phyloP scores from a whole-genome alignment of 2,797 vertebrate species.

The Antennarius maculatus region DNA sequence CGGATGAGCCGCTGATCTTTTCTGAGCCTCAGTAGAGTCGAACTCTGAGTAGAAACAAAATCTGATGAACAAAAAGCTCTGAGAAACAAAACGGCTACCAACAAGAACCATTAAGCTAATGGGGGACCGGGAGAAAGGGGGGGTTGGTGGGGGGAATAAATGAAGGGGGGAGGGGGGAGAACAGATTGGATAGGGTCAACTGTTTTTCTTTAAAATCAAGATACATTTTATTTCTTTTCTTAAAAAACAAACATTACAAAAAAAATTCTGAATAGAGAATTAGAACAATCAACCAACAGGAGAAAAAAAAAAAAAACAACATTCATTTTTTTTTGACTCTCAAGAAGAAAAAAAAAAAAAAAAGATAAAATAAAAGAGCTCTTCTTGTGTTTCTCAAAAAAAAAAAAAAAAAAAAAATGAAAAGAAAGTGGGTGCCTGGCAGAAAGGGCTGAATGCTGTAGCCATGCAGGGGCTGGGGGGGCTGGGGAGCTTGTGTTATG shows the following conservation, averaged over 20 bases:
- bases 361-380: slow-evolving; percentile 42
- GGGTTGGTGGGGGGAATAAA: slow-evolving; percentile 3
- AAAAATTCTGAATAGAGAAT: slow-evolving; percentile 83
- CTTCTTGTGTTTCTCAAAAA: slow-evolving; percentile 60
- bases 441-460: slow-evolving; percentile 73
- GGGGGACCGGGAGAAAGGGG: slow-evolving; percentile 7
- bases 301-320: slow-evolving; percentile 64
- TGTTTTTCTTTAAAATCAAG: slow-evolving; percentile 86
- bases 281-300: slow-evolving; percentile 77
- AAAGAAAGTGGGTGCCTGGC: slow-evolving; percentile 74
- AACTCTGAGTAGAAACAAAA: slow-evolving; percentile 29
- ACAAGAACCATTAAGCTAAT: slow-evolving; percentile 35
- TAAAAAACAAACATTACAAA: slow-evolving; percentile 89
- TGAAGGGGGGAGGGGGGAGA: slow-evolving; percentile 34
- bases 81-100: slow-evolving; percentile 25
- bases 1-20: slow-evolving; percentile 43
- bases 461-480: slow-evolving; percentile 51
- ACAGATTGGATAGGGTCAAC: slow-evolving; percentile 74
- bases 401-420: slow-evolving; percentile 43
- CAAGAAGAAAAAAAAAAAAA: slow-evolving; percentile 50
- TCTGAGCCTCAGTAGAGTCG: slow-evolving; percentile 23
- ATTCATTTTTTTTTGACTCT: slow-evolving; percentile 70
- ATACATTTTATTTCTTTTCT: slow-evolving; percentile 88
- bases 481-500: slow-evolving; percentile 7
- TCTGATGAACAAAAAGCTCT: not conserved